Base-by-base conservation (phyloP, 2,888 invertebrate species). In the Hololepta plana region DNA sequence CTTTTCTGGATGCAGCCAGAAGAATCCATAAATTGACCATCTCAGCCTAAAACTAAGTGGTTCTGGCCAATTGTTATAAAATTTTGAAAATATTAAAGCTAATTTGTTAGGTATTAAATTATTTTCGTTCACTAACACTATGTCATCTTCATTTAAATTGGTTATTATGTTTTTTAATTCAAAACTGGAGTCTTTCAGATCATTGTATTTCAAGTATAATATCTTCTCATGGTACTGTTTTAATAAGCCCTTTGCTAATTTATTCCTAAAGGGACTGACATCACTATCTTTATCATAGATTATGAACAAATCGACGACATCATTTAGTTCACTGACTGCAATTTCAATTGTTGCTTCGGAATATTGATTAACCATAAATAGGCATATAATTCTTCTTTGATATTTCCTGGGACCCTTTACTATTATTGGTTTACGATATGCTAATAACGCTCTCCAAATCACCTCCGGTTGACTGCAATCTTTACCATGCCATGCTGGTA, bases 381-480 rank as follows among this genome's bases (percentile, higher is more conserved):
- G 53, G 38, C 69, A 67, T 27, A 70, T 57, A 7, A 72, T 50
- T 28, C 66, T 55, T 27, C 68, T 49, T 20, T 59, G 50, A 29
- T 47, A 48, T 24, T 49, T 51, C 16, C 63, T 52, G 11, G 53
- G 51, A 17, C 55, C 55, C 33, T 49, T 55, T 20, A 62, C 44
- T 4, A 26, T 27, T 12, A 59, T 41, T 20, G 55, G 53, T 39
- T 59, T 60, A 32, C 61, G 59, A 9, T 61, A 55, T 11, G 67
- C 62, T 50, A 72, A 55, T 32, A 71, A 55, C 1, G 69, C 67
- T 21, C 71, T 57, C 69, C 71, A 71, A 8, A 70, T 61, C 6
- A 71, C 64, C 46, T 72, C 72, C 3, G 72, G 70, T 38, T 69
- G 67, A 2, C 69, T 67, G 40, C 72, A 72, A 38, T 72, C 70